Evolutionary conservation across 2,113 vertebrate genomes (phyloP), one percentile per base, ranked within the genome.

Genomic region (Callaeas wilsoni): DNA sequence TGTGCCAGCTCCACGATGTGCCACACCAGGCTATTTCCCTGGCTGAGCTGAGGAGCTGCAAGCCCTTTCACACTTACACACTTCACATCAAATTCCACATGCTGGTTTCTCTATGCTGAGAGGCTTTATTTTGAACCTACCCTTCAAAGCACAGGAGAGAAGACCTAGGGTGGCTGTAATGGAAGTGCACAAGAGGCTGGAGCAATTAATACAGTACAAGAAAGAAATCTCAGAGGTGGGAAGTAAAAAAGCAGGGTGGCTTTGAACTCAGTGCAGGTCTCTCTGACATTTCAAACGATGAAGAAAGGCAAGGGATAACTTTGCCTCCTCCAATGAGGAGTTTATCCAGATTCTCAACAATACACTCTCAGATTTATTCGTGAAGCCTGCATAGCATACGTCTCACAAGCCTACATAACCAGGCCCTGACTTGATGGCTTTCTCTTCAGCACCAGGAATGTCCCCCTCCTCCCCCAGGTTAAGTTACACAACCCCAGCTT

Each of bases 401-500:
- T 89, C 69, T 96, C 87, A 53, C 52, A 94, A 92, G 77, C 60
- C 50, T 59, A 67, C 76, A 84, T 35, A 74, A 16, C 35, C 73
- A 86, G 52, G 71, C 68, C 77, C 67, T 86, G 80, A 78, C 89
- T 93, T 87, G 37, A 74, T 52, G 41, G 47, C 73, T 86, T 88
- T 90, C n/a, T 89, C 87, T 84, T 56, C 77, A 92, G 53, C 64
- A 91, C 62, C 32, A 87, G 77, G 87, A 96, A 92, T 89, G 84
- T 78, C 87, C 60, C 65, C 27, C 87, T 95, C 93, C 87, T 93
- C 87, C 87, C 64, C 46, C 87, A 91, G 93, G 91, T 87, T 95
- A 92, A 86, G 73, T 93, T 94, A 94, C 80, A 96, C 95, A 92
- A 94, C 77, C 62, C 76, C 77, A 94, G 73, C 93, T 94, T 94